Conservation (phyloP, 2,797 vertebrate species). For the Podarcis lilfordi region DNA sequence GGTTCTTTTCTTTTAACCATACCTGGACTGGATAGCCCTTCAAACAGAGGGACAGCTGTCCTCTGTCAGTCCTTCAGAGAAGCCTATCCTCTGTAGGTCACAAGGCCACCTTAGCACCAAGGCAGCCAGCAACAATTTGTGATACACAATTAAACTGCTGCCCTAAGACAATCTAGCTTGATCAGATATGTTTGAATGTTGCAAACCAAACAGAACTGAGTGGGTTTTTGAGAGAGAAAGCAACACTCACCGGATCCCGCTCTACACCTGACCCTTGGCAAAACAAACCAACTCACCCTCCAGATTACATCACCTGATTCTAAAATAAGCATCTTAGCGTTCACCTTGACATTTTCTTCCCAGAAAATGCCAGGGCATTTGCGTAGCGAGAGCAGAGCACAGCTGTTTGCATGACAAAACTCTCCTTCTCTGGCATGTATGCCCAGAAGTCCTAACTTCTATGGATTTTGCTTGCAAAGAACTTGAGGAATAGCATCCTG, state of each 20-base stretch:
- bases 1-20: neutral
- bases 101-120: neutral
- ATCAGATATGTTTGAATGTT: conserved; percentile 7
- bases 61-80: neutral
- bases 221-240: neutral
- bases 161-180: neutral
- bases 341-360: conserved; percentile 50
- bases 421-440: neutral
- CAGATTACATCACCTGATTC: neutral
- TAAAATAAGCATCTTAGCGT: conserved; percentile 52
- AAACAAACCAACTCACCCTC: conserved; percentile 24
- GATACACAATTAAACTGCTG: conserved; percentile 20
- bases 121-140: neutral
- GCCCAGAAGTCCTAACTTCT: neutral
- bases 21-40: neutral
- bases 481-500: neutral
- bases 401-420: neutral
- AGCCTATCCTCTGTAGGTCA: neutral
- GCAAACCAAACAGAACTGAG: neutral
- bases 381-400: neutral
- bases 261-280: neutral
- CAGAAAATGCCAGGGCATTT: conserved; percentile 24
- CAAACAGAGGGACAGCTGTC: neutral
- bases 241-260: neutral
- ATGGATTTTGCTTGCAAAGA: neutral